phyloP scores from a whole-genome alignment of 1,140 invertebrate species.

The Bombyx mori region DNA sequence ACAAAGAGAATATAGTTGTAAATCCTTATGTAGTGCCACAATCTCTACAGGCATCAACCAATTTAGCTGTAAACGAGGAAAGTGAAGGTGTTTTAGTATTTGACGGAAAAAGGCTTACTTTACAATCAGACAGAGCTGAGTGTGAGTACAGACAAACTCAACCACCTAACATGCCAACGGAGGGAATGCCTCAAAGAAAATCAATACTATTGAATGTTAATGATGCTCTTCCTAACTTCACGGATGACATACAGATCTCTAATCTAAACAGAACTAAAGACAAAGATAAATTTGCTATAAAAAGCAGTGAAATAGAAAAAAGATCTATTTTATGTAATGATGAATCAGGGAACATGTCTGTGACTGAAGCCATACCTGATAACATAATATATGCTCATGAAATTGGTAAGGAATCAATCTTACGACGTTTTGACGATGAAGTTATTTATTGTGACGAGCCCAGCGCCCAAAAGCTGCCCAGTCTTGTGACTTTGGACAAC shows the following conservation, averaged over 20 bases:
- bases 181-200: conserved; percentile 27
- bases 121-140: conserved; percentile 31
- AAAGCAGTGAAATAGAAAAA: conserved; percentile 6
- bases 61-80: conserved; percentile 42
- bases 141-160: conserved; percentile 18
- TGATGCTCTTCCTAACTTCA: conserved; percentile 47
- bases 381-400: conserved; percentile 5
- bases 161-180: conserved; percentile 9
- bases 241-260: conserved; percentile 12
- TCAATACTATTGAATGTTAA: conserved; percentile 40
- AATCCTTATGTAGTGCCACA: conserved; percentile 43
- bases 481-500: not conserved
- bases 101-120: conserved; percentile 48
- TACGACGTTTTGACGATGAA: no score
- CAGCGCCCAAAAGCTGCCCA: no score
- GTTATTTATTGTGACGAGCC: no score
- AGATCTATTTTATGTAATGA: conserved; percentile 13
- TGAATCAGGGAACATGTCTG: conserved; percentile 14
- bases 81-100: conserved; percentile 49
- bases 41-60: conserved; percentile 19
- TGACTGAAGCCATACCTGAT: conserved; percentile 15
- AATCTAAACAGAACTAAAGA: conserved; percentile 4
- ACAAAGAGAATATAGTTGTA: conserved; percentile 55
- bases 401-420: not conserved
- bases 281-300: not conserved